Base-by-base conservation (phyloP, 2,113 vertebrate species). In the Cromileptes altivelis region DNA sequence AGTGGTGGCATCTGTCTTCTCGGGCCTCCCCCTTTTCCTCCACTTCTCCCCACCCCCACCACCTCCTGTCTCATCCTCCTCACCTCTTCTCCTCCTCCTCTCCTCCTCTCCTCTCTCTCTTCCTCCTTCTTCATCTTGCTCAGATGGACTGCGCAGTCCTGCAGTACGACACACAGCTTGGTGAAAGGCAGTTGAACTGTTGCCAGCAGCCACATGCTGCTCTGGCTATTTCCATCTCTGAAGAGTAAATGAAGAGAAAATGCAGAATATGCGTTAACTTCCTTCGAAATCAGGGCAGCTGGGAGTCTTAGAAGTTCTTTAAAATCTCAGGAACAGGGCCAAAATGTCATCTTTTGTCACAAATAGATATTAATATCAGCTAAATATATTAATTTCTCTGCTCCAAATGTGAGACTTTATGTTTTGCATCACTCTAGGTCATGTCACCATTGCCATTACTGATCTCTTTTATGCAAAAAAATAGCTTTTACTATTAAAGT, bases 1-100 rank as follows among this genome's bases (percentile, higher is more conserved):
- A 91, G 94, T 94, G 91, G 90, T 93, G 94, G 93, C 94, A 95
- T 95, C 94, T 96, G 94, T 90, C 83, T 91, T 88, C 76, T 85
- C 47, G 55, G 78, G 81, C 89, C 89, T 83, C 77, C 83, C 71
- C 62, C 80, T 50, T 49, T 33, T 37, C 71, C 70, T 50, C 53
- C 27, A 9, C 56, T 18, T 19, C 25, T 45, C 64, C 49, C 64
- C 19, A 37, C 33, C 33, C 63, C 58, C 76, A 17, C 40, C 2
- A 5, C 65, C 19, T n/a, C 74, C 67, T 55, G 53, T 80, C 82
- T 77, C 76, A 55, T 72, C 67, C 37, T 64, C 80, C 61, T 62
- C 81, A 33, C 68, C 70, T 79, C 79, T 1, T 21, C 80, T 82
- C 80, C n/a, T 60, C 52, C n/a, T n/a, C n/a, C n/a, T n/a, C 61